phyloP scores from a whole-genome alignment of 2,797 vertebrate species.

The Enteromius unitaeniatus region DNA sequence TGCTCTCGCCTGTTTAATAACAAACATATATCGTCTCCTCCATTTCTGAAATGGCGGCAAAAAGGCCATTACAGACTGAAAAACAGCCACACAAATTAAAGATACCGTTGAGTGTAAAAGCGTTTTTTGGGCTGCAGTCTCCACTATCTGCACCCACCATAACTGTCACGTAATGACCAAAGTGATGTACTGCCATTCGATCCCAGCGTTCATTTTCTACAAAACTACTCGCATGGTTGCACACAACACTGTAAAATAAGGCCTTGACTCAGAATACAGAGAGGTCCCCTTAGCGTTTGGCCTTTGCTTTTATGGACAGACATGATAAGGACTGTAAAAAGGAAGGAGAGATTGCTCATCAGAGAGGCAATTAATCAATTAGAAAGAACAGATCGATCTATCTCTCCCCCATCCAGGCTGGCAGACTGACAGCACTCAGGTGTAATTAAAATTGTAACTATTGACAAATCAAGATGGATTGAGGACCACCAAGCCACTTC shows the following conservation, averaged over 20 bases:
- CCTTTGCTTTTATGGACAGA: slow-evolving; percentile 2
- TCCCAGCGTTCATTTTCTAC: slow-evolving; percentile 50
- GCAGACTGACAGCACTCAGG: slow-evolving; percentile 80
- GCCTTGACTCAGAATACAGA: slow-evolving; percentile 5
- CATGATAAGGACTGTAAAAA: slow-evolving; percentile 46
- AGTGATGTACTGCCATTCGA: slow-evolving; percentile 64
- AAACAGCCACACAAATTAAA: slow-evolving; percentile 67
- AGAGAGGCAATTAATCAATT: slow-evolving; percentile 82
- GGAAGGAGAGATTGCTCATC: slow-evolving; percentile 63
- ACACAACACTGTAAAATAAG: slow-evolving; percentile 30
- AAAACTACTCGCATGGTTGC: slow-evolving; percentile 59
- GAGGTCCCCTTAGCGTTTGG: not conserved
- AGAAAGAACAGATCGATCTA: slow-evolving; percentile 73
- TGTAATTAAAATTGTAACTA: slow-evolving; percentile 85
- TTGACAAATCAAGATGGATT: slow-evolving; percentile 82
- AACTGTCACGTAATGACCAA: slow-evolving; percentile 68
- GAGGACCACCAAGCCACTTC: slow-evolving; percentile 64
- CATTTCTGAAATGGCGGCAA: slow-evolving; percentile 56
- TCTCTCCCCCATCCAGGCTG: slow-evolving; percentile 63
- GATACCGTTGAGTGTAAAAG: slow-evolving; percentile 64
- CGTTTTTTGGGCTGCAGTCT: slow-evolving; percentile 55
- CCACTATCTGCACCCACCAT: slow-evolving; percentile 59
- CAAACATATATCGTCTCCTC: slow-evolving; percentile 63
- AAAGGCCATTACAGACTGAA: slow-evolving; percentile 56
- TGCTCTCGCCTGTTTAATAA: slow-evolving; percentile 63